These are phyloP conservation scores for Microcebus jonahi DNA, from an alignment of 2,113 vertebrate species.

Conservation along the genomic window DNA sequence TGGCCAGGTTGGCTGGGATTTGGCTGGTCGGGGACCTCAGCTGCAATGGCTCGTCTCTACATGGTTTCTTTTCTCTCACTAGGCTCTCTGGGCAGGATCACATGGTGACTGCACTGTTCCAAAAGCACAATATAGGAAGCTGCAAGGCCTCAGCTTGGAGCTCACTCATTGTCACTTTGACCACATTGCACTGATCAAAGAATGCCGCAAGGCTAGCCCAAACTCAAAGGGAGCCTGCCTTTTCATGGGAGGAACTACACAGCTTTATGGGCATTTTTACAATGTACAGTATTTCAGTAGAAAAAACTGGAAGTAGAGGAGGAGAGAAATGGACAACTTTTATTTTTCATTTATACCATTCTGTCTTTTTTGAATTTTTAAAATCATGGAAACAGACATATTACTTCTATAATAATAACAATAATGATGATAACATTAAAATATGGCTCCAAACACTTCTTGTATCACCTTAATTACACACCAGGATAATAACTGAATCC, in stretches of 20 bases:
- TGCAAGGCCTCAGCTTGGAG: not conserved
- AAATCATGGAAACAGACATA: not conserved
- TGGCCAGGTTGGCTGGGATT: not conserved
- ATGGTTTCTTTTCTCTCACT: not conserved
- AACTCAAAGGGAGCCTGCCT: not conserved
- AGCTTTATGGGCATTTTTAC: not conserved
- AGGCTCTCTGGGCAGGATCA: not conserved
- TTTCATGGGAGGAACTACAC: not conserved
- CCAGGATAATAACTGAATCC: not conserved
- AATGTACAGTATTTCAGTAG: not conserved
- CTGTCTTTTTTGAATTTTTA: not conserved
- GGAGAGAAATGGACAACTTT: not conserved
- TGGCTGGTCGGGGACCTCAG: not conserved
- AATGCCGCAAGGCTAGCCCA: not conserved
- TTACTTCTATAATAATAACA: not conserved
- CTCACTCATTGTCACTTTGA: not conserved
- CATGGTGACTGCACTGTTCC: not conserved
- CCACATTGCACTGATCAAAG: not conserved
- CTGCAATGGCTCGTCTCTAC: not conserved
- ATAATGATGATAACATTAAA: not conserved
- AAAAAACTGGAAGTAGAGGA: not conserved
- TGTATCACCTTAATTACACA: not conserved
- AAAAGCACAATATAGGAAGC: not conserved
- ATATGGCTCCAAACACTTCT: not conserved
- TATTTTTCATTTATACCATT: not conserved